Evolutionary conservation across 1,140 invertebrate genomes (phyloP), one percentile per base, ranked within the genome.

Genomic region (Eulimnadia texana): DNA sequence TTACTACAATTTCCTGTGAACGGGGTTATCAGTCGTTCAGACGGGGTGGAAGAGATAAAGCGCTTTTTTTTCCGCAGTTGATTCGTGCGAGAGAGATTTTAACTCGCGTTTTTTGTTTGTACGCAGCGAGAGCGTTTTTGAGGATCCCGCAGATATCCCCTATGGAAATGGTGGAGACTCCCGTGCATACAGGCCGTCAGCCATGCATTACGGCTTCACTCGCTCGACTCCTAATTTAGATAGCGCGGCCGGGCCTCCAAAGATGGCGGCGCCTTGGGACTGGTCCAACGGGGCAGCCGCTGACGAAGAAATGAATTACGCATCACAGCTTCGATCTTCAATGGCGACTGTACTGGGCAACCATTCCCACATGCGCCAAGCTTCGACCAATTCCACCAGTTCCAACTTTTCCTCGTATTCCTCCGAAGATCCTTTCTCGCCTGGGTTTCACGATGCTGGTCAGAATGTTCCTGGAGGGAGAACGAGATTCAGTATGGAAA

Each of bases 281-380:
- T n/a, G 10, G n/a, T n/a, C 54, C 25, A 24, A 56, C 27, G 28
- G 27, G 24, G 27, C n/a, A 29, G 55, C 55, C 25, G 55, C 27
- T 54, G 51, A 64, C 42, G 33, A 63, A 9, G 58, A 64, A 49
- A 20, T 55, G 23, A 27, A 64, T n/a, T 61, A 59, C 62, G 55
- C 58, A 20, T 59, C 62, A 51, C 60, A 61, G 51, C 33, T 61
- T 50, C 24, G 60, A 20, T 61, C 60, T 20, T 61, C 60, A 2
- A 61, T 61, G 60, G 60, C 60, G n/a, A 33, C 60, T 6, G n/a
- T 61, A 16, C 27, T 61, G 2, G 28, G 53, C 27, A 50, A 47
- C 13, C 58, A 60, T 47, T 47, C 53, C 23, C 58, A 60, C 58
- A 60, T 50, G 33, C 61, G 61, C 16, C 61, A 63, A 22, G 47